Conservation (phyloP, 2,888 invertebrate genomes). For the Gastrophysa polygoni region DNA sequence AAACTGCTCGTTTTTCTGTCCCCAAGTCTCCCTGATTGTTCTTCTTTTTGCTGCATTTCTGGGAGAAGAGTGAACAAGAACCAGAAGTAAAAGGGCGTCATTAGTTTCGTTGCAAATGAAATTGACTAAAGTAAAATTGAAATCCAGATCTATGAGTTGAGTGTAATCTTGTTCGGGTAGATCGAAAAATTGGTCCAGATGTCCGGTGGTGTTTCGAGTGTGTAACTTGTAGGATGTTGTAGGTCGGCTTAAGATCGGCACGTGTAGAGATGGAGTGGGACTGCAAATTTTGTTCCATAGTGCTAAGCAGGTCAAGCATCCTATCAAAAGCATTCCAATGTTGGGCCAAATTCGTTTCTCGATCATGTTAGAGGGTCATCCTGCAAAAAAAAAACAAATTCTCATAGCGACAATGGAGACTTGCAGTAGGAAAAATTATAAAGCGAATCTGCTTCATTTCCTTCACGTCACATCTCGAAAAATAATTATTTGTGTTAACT, state of each 20-base stretch:
- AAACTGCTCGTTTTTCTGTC: slow-evolving; percentile 61
- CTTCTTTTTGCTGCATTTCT: slow-evolving; percentile 68
- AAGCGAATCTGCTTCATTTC: too few species aligned
- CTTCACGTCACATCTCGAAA: too few species aligned
- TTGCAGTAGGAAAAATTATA: too few species aligned
- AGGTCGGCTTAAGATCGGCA: slow-evolving; percentile 2
- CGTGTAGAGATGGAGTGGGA: slow-evolving; percentile 8
- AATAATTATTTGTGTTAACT: too few species aligned
- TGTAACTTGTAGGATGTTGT: slow-evolving; percentile 40
- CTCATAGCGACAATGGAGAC: too few species aligned
- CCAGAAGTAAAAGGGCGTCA: slow-evolving; percentile 59
- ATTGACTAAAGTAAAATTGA: slow-evolving; percentile 38
- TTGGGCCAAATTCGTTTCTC: slow-evolving; percentile 43
- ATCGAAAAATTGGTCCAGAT: slow-evolving; percentile 35
- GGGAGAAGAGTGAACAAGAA: slow-evolving; percentile 75
- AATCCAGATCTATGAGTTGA: slow-evolving; percentile 40
- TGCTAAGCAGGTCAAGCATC: slow-evolving; percentile 33
- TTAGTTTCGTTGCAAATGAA: slow-evolving; percentile 37
- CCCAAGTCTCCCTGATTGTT: slow-evolving; percentile 78
- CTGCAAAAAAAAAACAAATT: slow-evolving; percentile 26
- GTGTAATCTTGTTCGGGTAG: slow-evolving; percentile 40
- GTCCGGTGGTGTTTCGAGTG: slow-evolving; percentile 37
- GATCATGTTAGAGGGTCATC: slow-evolving; percentile 41
- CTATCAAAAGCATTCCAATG: slow-evolving; percentile 33
- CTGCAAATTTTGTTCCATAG: slow-evolving; percentile 38